Evolutionary conservation across 2,113 vertebrate genomes (phyloP).

Genomic region (Spermophilus dauricus): DNA sequence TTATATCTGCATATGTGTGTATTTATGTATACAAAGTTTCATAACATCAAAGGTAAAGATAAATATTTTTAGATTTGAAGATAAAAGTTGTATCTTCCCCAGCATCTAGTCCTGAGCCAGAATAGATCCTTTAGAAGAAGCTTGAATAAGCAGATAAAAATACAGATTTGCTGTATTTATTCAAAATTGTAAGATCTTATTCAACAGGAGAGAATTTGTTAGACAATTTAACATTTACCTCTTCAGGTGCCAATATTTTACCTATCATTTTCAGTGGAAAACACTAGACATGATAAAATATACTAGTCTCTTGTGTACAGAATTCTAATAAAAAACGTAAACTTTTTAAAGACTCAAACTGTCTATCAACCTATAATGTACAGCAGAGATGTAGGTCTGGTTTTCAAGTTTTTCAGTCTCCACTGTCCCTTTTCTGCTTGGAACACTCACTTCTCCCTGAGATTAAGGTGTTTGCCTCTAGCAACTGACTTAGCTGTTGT

Average conservation of each 20-base stretch:
- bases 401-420: conserved; percentile 21
- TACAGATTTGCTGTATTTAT: not conserved
- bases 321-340: conserved; percentile 23
- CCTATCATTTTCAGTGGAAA: not conserved
- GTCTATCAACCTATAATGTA: not conserved
- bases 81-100: not conserved
- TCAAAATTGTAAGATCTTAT: not conserved
- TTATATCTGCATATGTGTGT: not conserved
- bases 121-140: conserved; percentile 24
- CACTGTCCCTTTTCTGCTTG: not conserved
- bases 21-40: not conserved
- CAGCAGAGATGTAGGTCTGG: not conserved
- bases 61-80: not conserved
- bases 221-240: not conserved
- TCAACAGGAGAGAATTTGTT: conserved; percentile 43
- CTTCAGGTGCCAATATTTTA: not conserved
- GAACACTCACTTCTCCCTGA: not conserved
- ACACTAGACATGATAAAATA: not conserved
- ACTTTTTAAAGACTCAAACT: conserved; percentile 31
- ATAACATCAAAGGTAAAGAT: not conserved
- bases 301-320: not conserved
- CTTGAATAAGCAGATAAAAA: not conserved
- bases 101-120: not conserved
- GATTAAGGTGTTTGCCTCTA: not conserved
- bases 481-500: not conserved